These are phyloP conservation scores for Apamea monoglypha DNA, from an alignment of 2,888 invertebrate genomes.

Conservation along the genomic window DNA sequence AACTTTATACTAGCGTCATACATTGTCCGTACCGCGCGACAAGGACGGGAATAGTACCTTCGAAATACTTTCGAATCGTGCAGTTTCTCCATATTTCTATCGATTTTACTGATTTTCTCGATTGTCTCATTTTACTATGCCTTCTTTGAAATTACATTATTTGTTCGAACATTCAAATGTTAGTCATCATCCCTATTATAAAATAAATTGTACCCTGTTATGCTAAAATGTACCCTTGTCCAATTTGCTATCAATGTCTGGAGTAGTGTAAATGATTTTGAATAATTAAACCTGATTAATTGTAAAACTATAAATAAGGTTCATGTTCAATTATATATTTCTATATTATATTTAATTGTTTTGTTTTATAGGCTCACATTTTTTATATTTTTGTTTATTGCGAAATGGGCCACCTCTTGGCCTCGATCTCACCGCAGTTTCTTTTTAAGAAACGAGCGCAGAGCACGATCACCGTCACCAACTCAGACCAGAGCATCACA, in stretches of 20 bases:
- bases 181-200: not conserved
- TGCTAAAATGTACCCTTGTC: conserved; percentile 2
- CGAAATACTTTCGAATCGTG: no score
- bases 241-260: not conserved
- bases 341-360: not conserved
- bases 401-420: no score
- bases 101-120: no score
- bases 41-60: no score
- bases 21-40: no score
- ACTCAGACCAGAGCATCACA: not conserved
- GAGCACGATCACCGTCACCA: not conserved
- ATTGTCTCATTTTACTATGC: no score
- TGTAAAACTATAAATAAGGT: not conserved
- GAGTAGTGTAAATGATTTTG: not conserved
- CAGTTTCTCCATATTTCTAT: no score
- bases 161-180: no score
- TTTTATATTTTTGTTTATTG: no score
- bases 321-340: not conserved
- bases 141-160: no score
- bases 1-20: no score
- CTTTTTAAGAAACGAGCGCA: not conserved
- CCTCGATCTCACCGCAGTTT: not conserved
- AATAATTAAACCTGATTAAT: not conserved
- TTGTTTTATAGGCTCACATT: not conserved
- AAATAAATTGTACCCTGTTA: not conserved